Base-by-base conservation (phyloP, 2,888 invertebrate genomes). In the Erynnis tages region DNA sequence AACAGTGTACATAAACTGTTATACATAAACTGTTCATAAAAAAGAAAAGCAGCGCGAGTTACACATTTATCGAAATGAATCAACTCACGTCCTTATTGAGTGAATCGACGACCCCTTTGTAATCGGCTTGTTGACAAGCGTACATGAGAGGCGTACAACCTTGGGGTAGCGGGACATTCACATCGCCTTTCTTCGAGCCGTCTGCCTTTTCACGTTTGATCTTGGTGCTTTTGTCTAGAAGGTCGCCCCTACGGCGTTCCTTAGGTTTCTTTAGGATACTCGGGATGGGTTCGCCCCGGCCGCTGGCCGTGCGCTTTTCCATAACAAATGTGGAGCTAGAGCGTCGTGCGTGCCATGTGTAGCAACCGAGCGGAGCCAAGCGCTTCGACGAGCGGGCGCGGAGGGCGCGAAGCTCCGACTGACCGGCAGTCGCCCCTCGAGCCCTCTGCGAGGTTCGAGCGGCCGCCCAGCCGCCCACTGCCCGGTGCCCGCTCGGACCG, bases 71-170 rank as follows among this genome's bases (percentile, higher is more conserved):
- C 35, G 25, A 27, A 19, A 38, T 17, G 11, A 23, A 23, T 8
- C 17, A 63, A 91, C 91, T 91, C 91, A 95, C 95, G 91, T 95
- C 94, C 72, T 92, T 93, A 69, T 93, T 92, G 65, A 97, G 91
- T 64, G 95, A 92, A 65, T 92, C 92, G 63, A 94, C 90, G 61
- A 96, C 95, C 62, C 93, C 91, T 60, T 92, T 91, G 77, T 95
- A 93, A 86, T 95, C 93, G 45, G 94, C 95, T 78, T 96, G 96
- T 83, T 97, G 97, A 76, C 96, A 96, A 69, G 96, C 96, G 88
- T 96, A 95, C 96, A 97, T 97, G 73, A 97, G 93, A 66, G 93
- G 92, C 60, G 96, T 95, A 80, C 96, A 95, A 69, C 96, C 95
- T 71, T 91, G 91, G 62, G 89, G 89, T 65, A 92, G 79, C 65